Evolutionary conservation across 1,140 invertebrate species (phyloP), one percentile per base, ranked within the genome.

Genomic region (Cecropterus lyciades): DNA sequence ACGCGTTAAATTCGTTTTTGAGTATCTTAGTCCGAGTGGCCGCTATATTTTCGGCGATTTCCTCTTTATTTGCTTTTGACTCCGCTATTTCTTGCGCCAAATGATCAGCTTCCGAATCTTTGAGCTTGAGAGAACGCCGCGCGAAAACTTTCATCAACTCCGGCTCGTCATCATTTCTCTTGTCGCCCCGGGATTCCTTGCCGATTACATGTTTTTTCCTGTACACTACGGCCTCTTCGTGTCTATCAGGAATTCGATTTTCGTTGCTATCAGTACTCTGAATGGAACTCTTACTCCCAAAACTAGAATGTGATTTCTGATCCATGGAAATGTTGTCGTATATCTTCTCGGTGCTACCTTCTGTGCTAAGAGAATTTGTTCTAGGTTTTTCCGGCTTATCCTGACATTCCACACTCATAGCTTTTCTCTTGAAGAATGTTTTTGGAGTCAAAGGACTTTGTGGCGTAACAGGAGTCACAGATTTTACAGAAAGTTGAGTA

Each of bases 101-200:
- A 20, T 91, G 85, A 53, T 94, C 94, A n/a, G 92, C 93, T 70
- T 96, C 95, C 6, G 82, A 84, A 72, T 96, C 95, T 87, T 95
- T 96, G 3, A 96, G 84, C 87, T 97, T 97, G 0, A 97, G 87
- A 1, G 96, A 97, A 59, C 96, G 87, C 40, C 96, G 87, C 0
- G 96, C 96, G 80, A 97, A 97, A 0, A 97, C 96, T 91, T 96
- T 96, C 93, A 96, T 95, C 17, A 97, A 82, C 82, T 97, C 96
- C 0, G 95, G 95, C 82, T 96, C 95, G 45, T 95, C 94, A 57
- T 95, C 95, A 63, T 94, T 93, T 57, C 78, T 85, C 20, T 87
- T 92, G 16, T 87, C 91, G 67, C 71, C 84, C 53, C 85, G 77
- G 3, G 80, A 78, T 65, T 92, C 87, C 67, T 79, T 90, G 0